Evolutionary conservation across 2,113 vertebrate species (phyloP).

Genomic region (Columbina picui): DNA sequence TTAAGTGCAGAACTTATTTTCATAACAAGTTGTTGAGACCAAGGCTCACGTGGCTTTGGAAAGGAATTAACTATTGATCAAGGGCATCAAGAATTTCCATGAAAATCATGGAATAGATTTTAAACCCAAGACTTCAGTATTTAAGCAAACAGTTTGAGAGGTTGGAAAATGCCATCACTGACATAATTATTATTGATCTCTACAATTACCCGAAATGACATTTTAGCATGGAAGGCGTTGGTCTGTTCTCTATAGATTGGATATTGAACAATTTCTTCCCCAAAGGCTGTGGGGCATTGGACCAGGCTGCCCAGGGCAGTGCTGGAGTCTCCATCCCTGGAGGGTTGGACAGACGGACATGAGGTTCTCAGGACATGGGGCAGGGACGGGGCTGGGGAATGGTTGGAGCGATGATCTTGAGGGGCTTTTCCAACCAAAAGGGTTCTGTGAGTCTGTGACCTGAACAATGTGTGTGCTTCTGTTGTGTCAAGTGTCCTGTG

Average conservation of each 20-base stretch:
- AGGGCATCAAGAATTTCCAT: neutral
- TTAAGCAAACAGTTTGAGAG: neutral
- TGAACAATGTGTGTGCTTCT: neutral
- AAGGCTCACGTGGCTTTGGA: neutral
- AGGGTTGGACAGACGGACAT: too few relatives aligned
- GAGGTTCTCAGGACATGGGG: too few relatives aligned
- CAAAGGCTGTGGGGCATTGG: too few relatives aligned
- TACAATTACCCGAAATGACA: too few relatives aligned
- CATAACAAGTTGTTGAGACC: neutral
- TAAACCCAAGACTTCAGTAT: neutral
- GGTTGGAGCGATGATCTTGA: too few relatives aligned
- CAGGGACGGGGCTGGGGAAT: too few relatives aligned
- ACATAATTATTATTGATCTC: neutral
- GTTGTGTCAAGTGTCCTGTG: rapidly evolving
- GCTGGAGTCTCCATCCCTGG: too few relatives aligned
- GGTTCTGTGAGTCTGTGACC: neutral
- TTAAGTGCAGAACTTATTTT: neutral
- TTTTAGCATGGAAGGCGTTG: too few relatives aligned
- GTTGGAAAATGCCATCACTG: neutral
- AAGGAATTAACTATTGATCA: neutral
- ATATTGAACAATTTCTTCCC: too few relatives aligned
- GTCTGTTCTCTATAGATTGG: too few relatives aligned
- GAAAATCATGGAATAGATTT: neutral
- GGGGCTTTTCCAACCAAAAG: too few relatives aligned
- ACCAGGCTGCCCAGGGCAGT: too few relatives aligned